Conservation (phyloP, 2,113 vertebrate genomes). For the Octodon degus region DNA sequence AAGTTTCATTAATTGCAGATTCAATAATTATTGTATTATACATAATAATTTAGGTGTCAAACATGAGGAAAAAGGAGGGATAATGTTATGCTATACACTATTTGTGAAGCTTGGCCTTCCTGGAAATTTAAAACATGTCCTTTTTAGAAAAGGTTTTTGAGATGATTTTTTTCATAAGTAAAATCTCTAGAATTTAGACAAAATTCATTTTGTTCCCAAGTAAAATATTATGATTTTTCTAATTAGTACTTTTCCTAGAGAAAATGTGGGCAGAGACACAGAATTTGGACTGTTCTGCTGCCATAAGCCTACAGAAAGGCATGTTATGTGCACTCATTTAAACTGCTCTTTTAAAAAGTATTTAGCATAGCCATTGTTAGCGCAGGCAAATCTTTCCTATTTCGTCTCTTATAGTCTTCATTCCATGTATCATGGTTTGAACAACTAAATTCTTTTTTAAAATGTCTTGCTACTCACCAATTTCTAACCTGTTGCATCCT, state of each 20-base stretch:
- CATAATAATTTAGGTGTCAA: neutral
- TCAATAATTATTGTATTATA: neutral
- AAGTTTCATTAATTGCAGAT: neutral
- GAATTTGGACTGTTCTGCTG: neutral
- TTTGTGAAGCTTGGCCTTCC: neutral
- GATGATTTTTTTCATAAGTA: neutral
- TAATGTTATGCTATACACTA: neutral
- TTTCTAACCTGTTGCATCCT: neutral
- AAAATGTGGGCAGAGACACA: neutral
- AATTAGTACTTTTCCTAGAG: neutral
- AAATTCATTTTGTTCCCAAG: neutral
- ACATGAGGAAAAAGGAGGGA: fast-evolving
- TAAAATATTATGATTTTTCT: neutral
- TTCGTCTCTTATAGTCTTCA: neutral
- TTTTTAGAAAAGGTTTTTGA: neutral
- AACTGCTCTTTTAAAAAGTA: neutral
- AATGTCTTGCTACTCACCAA: neutral
- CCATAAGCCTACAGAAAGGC: neutral
- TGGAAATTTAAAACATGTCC: neutral
- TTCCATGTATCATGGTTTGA: neutral
- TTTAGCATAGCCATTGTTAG: neutral
- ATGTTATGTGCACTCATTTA: neutral
- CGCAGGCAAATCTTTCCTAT: neutral
- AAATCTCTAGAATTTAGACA: neutral
- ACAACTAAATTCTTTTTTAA: neutral